These are phyloP conservation scores for Sebastes wilsoni DNA, from an alignment of 2,797 vertebrate genomes.

Conservation along the genomic window DNA sequence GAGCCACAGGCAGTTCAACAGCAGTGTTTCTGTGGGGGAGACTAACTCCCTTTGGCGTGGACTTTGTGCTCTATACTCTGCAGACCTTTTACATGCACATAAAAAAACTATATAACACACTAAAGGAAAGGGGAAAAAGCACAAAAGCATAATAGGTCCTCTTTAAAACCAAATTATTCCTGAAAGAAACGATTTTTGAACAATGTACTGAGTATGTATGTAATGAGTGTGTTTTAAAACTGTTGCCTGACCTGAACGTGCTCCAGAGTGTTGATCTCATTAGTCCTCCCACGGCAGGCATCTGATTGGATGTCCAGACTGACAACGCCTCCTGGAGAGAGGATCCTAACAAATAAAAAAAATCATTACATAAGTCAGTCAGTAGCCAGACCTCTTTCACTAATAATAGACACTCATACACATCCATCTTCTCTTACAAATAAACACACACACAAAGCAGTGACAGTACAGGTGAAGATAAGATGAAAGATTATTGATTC, in stretches of 20 bases:
- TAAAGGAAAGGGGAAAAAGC: too few species aligned
- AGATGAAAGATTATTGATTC: constrained; percentile 3
- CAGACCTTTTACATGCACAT: too few species aligned
- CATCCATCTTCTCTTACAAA: background rate
- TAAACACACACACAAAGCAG: constrained; percentile 3
- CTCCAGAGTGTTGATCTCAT: constrained; percentile 78
- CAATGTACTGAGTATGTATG: too few species aligned
- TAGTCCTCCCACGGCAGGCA: constrained; percentile 61
- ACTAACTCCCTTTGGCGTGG: too few species aligned
- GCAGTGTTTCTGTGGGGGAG: too few species aligned
- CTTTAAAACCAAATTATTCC: background rate
- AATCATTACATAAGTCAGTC: background rate
- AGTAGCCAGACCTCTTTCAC: background rate
- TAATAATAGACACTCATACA: background rate
- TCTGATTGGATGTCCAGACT: constrained; percentile 67
- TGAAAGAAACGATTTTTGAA: background rate
- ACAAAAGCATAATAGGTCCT: too few species aligned
- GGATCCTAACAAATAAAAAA: constrained; percentile 59
- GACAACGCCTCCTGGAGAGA: constrained; percentile 60
- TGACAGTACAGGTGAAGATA: constrained; percentile 1
- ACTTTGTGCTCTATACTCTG: too few species aligned
- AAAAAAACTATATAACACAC: too few species aligned
- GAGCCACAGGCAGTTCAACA: too few species aligned
- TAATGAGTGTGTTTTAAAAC: background rate
- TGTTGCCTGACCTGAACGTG: constrained; percentile 67